These are phyloP conservation scores for Acestrorhynchus altus DNA, from an alignment of 2,797 vertebrate species.

Conservation along the genomic window DNA sequence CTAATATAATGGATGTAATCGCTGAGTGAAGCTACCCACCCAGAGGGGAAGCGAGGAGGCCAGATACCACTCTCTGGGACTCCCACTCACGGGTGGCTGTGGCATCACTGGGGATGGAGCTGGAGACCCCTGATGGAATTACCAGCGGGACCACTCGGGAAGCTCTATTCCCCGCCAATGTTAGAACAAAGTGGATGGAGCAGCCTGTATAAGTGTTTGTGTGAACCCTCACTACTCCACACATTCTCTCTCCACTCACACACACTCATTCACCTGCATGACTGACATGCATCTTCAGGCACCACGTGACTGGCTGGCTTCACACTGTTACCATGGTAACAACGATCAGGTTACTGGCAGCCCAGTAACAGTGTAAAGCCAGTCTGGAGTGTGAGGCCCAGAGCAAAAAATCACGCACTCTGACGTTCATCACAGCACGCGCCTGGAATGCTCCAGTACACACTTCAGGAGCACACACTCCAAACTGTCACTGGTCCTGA, in stretches of 20 bases:
- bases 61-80: no score
- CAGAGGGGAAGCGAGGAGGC: no score
- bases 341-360: not conserved
- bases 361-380: conserved; percentile 39
- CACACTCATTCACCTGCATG: conserved; percentile 23
- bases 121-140: no score
- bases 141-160: no score
- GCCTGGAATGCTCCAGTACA: not conserved
- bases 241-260: conserved; percentile 4
- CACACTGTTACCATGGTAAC: conserved; percentile 54
- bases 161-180: no score
- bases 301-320: conserved; percentile 15
- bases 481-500: not conserved
- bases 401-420: not conserved
- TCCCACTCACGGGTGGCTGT: no score
- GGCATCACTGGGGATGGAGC: no score
- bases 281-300: conserved; percentile 40
- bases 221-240: not conserved
- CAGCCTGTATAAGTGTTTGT: no score
- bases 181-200: not conserved
- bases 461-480: not conserved
- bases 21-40: no score
- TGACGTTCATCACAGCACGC: not conserved
- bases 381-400: conserved; percentile 23
- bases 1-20: no score